Base-by-base conservation (phyloP, 2,113 vertebrate genomes). In the Lepus americanus region DNA sequence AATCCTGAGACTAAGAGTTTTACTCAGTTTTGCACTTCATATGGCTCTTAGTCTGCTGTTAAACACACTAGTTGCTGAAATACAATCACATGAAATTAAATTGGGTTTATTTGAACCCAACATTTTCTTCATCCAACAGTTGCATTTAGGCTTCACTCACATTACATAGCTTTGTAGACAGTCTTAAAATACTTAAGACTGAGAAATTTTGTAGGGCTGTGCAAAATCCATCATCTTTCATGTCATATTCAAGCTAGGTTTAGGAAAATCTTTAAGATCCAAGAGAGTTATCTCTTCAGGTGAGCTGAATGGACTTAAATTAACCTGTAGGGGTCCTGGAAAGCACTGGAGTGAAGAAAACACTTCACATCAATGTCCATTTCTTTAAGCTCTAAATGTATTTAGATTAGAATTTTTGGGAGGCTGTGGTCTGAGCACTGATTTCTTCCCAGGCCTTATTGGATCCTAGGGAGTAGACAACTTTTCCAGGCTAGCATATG, bases 321-420 rank as follows among this genome's bases (percentile, higher is more conserved):
- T 23, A 94, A 78, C 3, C 70, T 33, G 5, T 10, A 3, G 36
- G n/a, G 1, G 3, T 89, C 36, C 53, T 94, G n/a, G 49, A 87
- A 55, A 20, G 9, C 27, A 61, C 53, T 89, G 13, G 2, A 64
- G 6, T 55, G 63, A 91, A 94, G 76, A 89, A 78, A 20, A 93
- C 79, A 93, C 3, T 49, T 93, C 20, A 12, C 36, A 89, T 67
- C 14, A 81, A 2, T 77, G 5, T 79, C 4, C 92, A n/a, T 89
- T 90, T 90, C 91, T 33, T 92, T 93, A 92, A 94, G 7, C 14
- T 14, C 29, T 93, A 77, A 33, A 80, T 77, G 22, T 3, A 44
- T 44, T 22, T 87, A 61, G 64, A 79, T 91, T 95, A 91, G 80
- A 80, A 87, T 86, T 29, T 91, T 87, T 16, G 23, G 29, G 64